Base-by-base conservation (phyloP, 2,113 vertebrate species). In the Callipepla squamata region DNA sequence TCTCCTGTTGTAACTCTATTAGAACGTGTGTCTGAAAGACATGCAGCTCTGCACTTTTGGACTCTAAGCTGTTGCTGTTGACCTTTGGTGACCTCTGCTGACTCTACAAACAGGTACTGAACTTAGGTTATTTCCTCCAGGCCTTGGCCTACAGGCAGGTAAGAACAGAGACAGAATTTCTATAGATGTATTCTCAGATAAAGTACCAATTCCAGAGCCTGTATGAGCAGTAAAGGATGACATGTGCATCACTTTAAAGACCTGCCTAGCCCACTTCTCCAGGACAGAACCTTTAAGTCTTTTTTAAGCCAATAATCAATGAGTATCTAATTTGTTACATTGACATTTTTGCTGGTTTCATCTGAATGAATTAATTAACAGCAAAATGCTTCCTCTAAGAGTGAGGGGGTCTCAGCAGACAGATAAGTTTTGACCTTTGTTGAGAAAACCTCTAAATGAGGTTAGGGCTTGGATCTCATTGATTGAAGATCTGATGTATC, bases 231-330 rank as follows among this genome's bases (percentile, higher is more conserved):
- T 38, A 5, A 74, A 88, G 34, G 13, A 30, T 48, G 76, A 40
- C 5, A 2, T 7, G 17, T 25, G 72, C 62, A 68, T 81, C 74
- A 38, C 96, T 96, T 95, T 94, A 81, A 95, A 95, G 96, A 96
- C 95, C 84, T 93, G 85, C 85, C 81, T 97, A 86, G 94, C 94
- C 90, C 87, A 87, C 82, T 92, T 93, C 89, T 87, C 94, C 94
- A 87, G 77, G 84, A 74, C 89, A 94, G 83, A 94, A 67, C 74
- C 74, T 94, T 97, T 97, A 97, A 88, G 78, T 96, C 87, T 90
- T 97, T 97, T 90, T 91, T 69, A 96, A 96, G 81, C 94, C 96
- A 96, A 97, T 98, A 98, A 98, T 98, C 97, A 97, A 98, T 98
- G 95, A 70, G 57, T 69, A 53, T 94, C 92, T 97, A 97, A 97